Evolutionary conservation across 1,140 invertebrate species (phyloP).

Genomic region (fruit fly (Drosophila melanogaster)): Release_6_plus_ISO1_MT NT_033777.3:14530501-14531000

Average conservation of each 20-base stretch:
- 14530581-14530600: too few species aligned
- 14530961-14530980: slow-evolving; percentile 16
- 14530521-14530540: not conserved
- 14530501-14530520: slow-evolving; percentile 15
- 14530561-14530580: not conserved
- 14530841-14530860: slow-evolving; percentile 59
- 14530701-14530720: slow-evolving; percentile 7
- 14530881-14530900: slow-evolving; percentile 47
- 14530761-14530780: slow-evolving; percentile 12
- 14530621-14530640: too few species aligned
- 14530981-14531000: slow-evolving; percentile 56
- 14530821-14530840: slow-evolving; percentile 61
- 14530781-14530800: slow-evolving; percentile 19
- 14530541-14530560: not conserved
- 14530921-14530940: slow-evolving; percentile 68
- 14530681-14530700: not conserved
- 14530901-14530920: slow-evolving; percentile 56
- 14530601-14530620: too few species aligned
- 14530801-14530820: slow-evolving; percentile 49
- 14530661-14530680: not conserved
- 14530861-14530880: slow-evolving; percentile 13
- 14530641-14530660: too few species aligned
- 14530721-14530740: slow-evolving; percentile 21
- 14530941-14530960: slow-evolving; percentile 58
- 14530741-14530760: slow-evolving; percentile 3